phyloP scores from a whole-genome alignment of 2,797 vertebrate genomes.

The Synaphobranchus kaupii region DNA sequence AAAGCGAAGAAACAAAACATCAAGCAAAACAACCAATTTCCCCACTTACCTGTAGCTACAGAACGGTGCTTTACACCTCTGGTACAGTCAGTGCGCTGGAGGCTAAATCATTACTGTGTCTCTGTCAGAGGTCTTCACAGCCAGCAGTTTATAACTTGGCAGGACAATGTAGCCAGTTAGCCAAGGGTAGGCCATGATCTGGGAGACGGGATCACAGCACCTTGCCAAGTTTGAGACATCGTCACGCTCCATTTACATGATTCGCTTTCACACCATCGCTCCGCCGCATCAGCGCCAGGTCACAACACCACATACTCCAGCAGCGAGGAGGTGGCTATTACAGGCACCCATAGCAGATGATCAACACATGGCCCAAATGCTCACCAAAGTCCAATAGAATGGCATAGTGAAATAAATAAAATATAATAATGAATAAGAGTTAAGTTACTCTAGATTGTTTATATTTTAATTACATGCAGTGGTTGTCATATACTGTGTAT shows the following conservation, averaged over 20 bases:
- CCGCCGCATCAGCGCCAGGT: background rate
- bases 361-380: background rate
- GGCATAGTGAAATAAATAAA: background rate
- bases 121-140: background rate
- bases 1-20: background rate
- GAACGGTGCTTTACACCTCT: background rate
- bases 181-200: background rate
- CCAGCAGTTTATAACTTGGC: slow-evolving; percentile 6
- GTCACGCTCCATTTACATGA: background rate
- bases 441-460: background rate
- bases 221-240: background rate
- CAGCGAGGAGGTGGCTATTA: background rate
- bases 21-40: background rate
- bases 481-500: background rate
- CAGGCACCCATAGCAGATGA: background rate
- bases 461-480: background rate
- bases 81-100: slow-evolving; percentile 6
- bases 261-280: background rate
- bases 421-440: background rate
- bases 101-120: slow-evolving; percentile 1
- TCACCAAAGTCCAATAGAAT: background rate
- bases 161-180: background rate
- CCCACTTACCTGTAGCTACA: background rate
- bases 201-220: background rate
- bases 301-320: background rate